Base-by-base conservation (phyloP, 2,888 invertebrate species). In the Phengaris arion region DNA sequence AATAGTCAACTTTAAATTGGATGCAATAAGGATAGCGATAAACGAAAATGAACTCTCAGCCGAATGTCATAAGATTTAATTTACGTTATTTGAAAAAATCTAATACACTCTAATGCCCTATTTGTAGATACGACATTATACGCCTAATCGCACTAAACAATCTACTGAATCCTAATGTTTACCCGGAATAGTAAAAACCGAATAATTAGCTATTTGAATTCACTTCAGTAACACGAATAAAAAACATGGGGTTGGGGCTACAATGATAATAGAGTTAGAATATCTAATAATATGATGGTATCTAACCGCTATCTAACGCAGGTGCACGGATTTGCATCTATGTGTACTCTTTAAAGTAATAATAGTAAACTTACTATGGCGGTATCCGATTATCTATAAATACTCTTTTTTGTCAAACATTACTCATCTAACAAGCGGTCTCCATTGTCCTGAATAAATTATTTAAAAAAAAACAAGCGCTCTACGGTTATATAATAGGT, bases 201-300 rank as follows among this genome's bases (percentile, higher is more conserved):
- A 77, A 78, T 77, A 76, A 76, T 77, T 76, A 79, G 76, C 70
- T 78, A 79, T 78, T 74, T 72, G 74, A 77, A 78, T 77, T 76
- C 74, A 79, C 75, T 64, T 78, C 76, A 77, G 78, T 77, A 77
- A 78, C 74, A 48, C 77, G 77, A 77, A 77, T 78, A 76, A 77
- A 77, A 79, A 79, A 81, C 82, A 79, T 75, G 76, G 77, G 70
- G 80, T 79, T 80, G 80, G 80, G 76, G 73, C 73, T 77, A 79
- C 81, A 81, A 87, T 89, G 87, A 88, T 86, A 82, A 77, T 77
- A 79, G 82, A 80, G 81, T 83, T 85, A 84, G 86, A 84, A 82
- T 82, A 82, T 81, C 79, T 82, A 82, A 83, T 80, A 78, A 59
- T 22, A 12, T 54, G 54, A 59, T 59, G 59, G 22, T 59, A 59